Percentiles rank a stretch among this genome's conserved stretches.
Evolutionary conservation across 2,113 vertebrate genomes (phyloP).

Genomic region (Hiodon tergisus): DNA sequence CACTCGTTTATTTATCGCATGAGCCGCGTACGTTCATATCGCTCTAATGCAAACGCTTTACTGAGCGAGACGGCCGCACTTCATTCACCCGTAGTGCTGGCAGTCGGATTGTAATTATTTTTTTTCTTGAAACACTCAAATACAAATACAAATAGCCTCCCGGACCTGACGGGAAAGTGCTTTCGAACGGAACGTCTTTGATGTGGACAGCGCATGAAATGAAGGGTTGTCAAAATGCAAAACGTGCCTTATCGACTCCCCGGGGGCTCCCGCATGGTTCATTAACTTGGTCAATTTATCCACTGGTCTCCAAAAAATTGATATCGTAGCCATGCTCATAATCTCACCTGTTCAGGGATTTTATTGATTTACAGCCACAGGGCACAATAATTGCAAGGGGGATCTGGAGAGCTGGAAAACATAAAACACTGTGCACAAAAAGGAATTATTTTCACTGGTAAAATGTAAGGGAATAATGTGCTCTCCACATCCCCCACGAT

Average conservation of each 20-base stretch:
- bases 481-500: neutral
- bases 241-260: neutral
- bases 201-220: no score
- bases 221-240: neutral
- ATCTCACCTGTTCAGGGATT: neutral
- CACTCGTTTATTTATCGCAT: no score
- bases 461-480: neutral
- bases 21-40: no score
- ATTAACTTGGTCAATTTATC: neutral
- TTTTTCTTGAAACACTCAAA: no score
- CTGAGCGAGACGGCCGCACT: no score
- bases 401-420: neutral
- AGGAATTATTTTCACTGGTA: neutral
- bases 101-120: no score
- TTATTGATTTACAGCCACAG: constrained; percentile 3
- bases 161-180: no score
- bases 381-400: neutral
- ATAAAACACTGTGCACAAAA: neutral
- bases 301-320: neutral
- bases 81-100: no score
- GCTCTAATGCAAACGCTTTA: no score
- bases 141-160: no score
- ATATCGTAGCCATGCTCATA: neutral
- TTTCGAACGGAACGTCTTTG: no score
- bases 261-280: neutral